Evolutionary conservation across 2,797 vertebrate genomes (phyloP).

Genomic region (Yasuhikotakia modesta): DNA sequence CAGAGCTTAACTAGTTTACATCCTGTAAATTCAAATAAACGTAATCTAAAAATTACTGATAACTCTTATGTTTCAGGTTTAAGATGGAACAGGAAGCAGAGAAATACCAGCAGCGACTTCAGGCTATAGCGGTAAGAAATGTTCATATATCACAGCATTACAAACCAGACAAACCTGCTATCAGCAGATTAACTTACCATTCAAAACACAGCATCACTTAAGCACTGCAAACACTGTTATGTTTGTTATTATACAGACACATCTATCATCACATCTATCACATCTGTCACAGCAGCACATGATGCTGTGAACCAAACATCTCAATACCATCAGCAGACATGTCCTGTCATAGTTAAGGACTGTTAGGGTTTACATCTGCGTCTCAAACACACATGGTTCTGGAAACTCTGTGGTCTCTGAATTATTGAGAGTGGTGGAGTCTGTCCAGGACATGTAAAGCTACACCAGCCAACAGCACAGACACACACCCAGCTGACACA

Average conservation of each 20-base stretch:
- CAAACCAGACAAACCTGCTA: background rate
- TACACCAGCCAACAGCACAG: constrained; percentile 58
- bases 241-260: constrained; percentile 22
- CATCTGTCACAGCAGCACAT: background rate
- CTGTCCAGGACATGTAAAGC: constrained; percentile 63
- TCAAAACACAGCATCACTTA: constrained; percentile 1
- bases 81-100: constrained; percentile 76
- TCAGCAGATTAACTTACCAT: constrained; percentile 1
- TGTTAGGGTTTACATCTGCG: background rate
- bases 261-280: too few relatives aligned
- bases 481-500: background rate
- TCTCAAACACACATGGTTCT: background rate
- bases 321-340: background rate
- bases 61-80: constrained; percentile 51
- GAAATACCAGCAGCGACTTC: constrained; percentile 78
- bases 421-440: constrained; percentile 68
- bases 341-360: background rate
- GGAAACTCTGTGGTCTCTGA: constrained; percentile 58
- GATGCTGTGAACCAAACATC: background rate
- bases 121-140: constrained; percentile 74
- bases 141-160: constrained; percentile 7
- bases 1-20: too few relatives aligned
- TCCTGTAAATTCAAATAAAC: background rate
- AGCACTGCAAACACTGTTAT: constrained; percentile 14
- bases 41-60: background rate